Evolutionary conservation across 2,888 invertebrate genomes (phyloP).

Genomic region (Plagodis dolabraria): DNA sequence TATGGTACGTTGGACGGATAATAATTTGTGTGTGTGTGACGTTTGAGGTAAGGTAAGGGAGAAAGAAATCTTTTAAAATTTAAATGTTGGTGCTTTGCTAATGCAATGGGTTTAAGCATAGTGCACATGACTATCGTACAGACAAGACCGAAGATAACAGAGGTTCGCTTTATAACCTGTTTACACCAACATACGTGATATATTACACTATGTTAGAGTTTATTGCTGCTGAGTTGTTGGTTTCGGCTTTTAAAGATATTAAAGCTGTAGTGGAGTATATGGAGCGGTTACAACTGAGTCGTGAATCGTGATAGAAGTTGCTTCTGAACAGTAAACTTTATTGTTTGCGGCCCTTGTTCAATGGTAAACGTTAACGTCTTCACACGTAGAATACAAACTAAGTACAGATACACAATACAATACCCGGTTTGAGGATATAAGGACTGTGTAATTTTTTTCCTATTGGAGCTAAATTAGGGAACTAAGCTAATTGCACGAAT

Average conservation of each 20-base stretch:
- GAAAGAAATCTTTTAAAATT: constrained; percentile 50
- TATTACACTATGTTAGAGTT: constrained; percentile 19
- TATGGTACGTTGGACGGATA: constrained; percentile 35
- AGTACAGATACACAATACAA: too few species aligned
- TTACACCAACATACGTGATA: constrained; percentile 19
- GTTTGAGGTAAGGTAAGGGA: constrained; percentile 44
- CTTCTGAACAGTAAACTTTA: not conserved
- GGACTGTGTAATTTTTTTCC: too few species aligned
- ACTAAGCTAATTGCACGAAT: too few species aligned
- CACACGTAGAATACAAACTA: too few species aligned
- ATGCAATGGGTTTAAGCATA: constrained; percentile 9
- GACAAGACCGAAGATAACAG: constrained; percentile 11
- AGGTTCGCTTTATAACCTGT: constrained; percentile 15
- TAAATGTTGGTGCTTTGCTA: constrained; percentile 45
- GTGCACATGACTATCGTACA: constrained; percentile 4
- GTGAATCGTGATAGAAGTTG: not conserved
- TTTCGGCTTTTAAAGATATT: constrained; percentile 16
- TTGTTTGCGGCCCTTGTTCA: too few species aligned
- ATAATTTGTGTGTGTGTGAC: constrained; percentile 55
- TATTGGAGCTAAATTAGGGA: too few species aligned
- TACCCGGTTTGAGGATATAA: too few species aligned
- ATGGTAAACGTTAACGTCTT: too few species aligned
- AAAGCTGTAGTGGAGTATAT: constrained; percentile 4
- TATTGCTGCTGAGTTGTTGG: constrained; percentile 14
- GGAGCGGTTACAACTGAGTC: not conserved